A percentile compares a stretch with the other conserved stretches of the same genome.
phyloP scores from a whole-genome alignment of 2,888 invertebrate genomes.

The Xanthia togata region DNA sequence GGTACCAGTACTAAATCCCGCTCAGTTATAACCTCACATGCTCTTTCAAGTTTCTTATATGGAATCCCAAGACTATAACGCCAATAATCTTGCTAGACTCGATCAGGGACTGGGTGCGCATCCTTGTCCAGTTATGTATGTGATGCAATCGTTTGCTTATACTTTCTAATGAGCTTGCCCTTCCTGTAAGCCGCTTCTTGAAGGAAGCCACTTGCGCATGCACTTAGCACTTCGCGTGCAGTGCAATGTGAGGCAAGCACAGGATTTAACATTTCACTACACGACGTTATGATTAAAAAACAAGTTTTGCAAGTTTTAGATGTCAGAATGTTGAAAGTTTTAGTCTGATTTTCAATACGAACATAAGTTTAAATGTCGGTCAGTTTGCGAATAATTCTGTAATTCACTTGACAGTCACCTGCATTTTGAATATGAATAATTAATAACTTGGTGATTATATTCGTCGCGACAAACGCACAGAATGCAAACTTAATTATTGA shows the following conservation, averaged over 20 bases:
- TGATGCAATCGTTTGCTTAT: constrained; percentile 77
- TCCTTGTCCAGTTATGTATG: constrained; percentile 68
- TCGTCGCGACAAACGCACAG: constrained; percentile 14
- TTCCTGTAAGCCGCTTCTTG: constrained; percentile 74
- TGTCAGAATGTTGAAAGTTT: constrained; percentile 56
- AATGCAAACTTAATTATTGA: constrained; percentile 33
- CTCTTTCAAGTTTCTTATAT: constrained; percentile 65
- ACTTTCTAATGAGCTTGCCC: constrained; percentile 80
- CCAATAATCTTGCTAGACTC: constrained; percentile 71
- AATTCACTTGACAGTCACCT: constrained; percentile 55
- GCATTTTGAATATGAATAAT: constrained; percentile 52
- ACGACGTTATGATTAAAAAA: constrained; percentile 59
- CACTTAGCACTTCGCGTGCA: constrained; percentile 68
- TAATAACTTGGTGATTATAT: constrained; percentile 33
- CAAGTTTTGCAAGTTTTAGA: constrained; percentile 60
- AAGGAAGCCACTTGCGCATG: constrained; percentile 74
- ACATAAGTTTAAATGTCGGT: constrained; percentile 61
- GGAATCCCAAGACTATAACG: constrained; percentile 61
- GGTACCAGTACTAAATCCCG: constrained; percentile 61
- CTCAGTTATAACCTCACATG: constrained; percentile 56
- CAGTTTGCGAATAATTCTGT: constrained; percentile 61
- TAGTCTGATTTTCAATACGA: constrained; percentile 60
- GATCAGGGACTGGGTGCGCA: constrained; percentile 68
- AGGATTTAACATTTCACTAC: constrained; percentile 63
- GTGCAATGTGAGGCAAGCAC: constrained; percentile 57